Evolutionary conservation across 2,797 vertebrate species (phyloP), one percentile per base, ranked within the genome.

Genomic region (Microctenopoma stevenorrisi): DNA sequence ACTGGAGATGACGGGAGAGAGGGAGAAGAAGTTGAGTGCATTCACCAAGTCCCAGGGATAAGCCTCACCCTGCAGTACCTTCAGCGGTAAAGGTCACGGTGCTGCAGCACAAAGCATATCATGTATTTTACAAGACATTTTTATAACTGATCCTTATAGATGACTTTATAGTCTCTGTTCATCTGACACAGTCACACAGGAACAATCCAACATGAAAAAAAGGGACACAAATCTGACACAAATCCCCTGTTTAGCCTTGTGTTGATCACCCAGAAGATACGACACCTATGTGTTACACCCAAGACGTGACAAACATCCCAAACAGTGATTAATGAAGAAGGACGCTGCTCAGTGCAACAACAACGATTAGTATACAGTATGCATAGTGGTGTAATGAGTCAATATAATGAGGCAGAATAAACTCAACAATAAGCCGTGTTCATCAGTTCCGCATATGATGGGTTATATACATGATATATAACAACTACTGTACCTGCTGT

Each of bases 1-100:
- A 93, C 74, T 51, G 68, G 81, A 84, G 83, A 89, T 69, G 57
- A 63, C 56, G 42, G 51, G 40, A 56, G 14, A 49, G 63, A 38
- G 5, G 58, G 59, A 38, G 52, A 52, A 61, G 49, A 53, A 57
- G 58, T 53, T 48, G 68, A 61, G 76, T 5, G 14, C 30, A 56
- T 70, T 82, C 43, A 63, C 54, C 47, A 70, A 65, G 60, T 77
- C 64, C 50, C 37, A n/a, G 44, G 10, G 42, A 75, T 37, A 33
- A 64, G 61, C 61, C 54, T 49, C 48, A 47, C 18, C 33, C 49
- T 46, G 42, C 28, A n/a, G 50, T n/a, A 67, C 51, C 48, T 18
- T 30, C 64, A 53, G 68, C 47, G 12, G 51, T 18, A 75, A 86
- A 84, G 79, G 84, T 81, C 79, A 83, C 11, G 54, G 51, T 3